Evolutionary conservation across 2,888 invertebrate species (phyloP), one percentile per base, ranked within the genome.

Genomic region (Thymelicus lineola): DNA sequence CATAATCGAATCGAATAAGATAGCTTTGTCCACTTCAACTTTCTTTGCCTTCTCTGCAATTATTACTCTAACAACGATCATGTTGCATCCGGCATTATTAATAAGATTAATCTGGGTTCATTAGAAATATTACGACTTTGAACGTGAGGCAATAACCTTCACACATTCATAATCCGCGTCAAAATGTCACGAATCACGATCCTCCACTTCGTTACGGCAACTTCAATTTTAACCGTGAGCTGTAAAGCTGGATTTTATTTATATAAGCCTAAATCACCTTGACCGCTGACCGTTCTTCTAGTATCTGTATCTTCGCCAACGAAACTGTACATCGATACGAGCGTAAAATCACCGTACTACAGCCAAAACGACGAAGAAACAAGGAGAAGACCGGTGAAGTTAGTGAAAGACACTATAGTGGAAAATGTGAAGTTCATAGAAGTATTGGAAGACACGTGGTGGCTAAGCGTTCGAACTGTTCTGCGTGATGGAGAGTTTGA

Each of bases 251-350:
- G 70, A 58, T 70, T 70, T n/a, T 70, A 53, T 65, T 59, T 70
- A 65, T 36, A 60, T 53, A 60, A 53, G 42, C 60, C 69, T 72
- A 72, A 71, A 71, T 72, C 77, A 84, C 81, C 86, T 86, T 82
- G 84, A 82, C 81, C 78, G 75, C 71, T 66, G 75, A 75, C 75
- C 79, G 73, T 79, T 81, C 72, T 87, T 88, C 28, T 88, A 88
- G 95, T 95, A 72, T 94, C 88, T 76, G 90, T 95, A 77, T 91
- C 95, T 17, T 95, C 95, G 35, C 89, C 95, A 57, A 94, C 95
- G 68, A 93, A 84, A 77, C 92, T 95, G 67, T 95, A 94, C 81
- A 86, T 95, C 77, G 85, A 85, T 57, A 94, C 94, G 66, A 89
- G 86, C 73, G 82, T 80, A 67, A 90, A 91, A 79, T 88, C 86